These are phyloP conservation scores for Branchipolynoe longqiensis DNA, from an alignment of 2,888 invertebrate species.

Conservation along the genomic window DNA sequence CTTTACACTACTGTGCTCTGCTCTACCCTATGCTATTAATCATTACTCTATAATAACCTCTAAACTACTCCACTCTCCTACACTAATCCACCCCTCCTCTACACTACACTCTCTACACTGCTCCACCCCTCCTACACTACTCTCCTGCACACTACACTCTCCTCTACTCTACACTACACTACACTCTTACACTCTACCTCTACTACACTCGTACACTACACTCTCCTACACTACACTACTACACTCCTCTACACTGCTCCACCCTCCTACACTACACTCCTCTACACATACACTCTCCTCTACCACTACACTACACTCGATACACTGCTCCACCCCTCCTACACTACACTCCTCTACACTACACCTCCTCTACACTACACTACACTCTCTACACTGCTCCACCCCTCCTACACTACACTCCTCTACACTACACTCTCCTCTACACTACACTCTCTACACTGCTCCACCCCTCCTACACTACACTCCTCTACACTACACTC, in stretches of 20 bases:
- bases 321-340: background rate
- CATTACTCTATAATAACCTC: background rate
- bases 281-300: background rate
- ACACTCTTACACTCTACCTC: background rate
- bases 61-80: background rate
- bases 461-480: background rate
- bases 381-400: background rate
- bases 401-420: background rate
- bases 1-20: too few relatives aligned
- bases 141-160: background rate
- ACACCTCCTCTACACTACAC: background rate
- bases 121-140: background rate
- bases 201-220: background rate
- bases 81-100: background rate
- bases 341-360: background rate
- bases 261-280: background rate
- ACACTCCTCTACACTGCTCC: background rate
- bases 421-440: background rate
- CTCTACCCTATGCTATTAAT: too few relatives aligned
- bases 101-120: background rate
- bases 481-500: background rate
- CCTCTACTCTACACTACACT: background rate
- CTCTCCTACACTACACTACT: background rate
- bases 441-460: background rate
- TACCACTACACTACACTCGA: background rate